Conservation (phyloP, 1,140 invertebrate species). For the Leptestheria dahalacensis region DNA sequence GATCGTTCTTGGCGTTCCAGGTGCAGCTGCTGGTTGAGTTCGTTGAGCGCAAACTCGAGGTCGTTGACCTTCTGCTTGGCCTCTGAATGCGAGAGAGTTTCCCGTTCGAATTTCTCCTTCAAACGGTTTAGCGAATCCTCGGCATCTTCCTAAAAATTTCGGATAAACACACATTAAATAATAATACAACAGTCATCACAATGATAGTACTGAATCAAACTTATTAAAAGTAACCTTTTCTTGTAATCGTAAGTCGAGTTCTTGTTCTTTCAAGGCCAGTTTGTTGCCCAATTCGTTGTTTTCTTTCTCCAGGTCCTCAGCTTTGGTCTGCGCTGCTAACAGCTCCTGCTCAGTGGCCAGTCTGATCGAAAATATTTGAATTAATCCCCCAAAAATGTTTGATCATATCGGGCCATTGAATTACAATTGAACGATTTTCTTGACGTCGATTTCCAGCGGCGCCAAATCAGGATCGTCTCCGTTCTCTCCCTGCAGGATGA, state of each 20-base stretch:
- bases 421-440: conserved; percentile 69
- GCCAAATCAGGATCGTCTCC: conserved; percentile 65
- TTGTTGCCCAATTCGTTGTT: conserved; percentile 71
- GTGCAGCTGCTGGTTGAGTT: conserved; percentile 51
- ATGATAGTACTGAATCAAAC: neutral
- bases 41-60: conserved; percentile 52
- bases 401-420: conserved; percentile 21
- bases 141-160: conserved; percentile 54
- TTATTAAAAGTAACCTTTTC: conserved; percentile 46
- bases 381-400: neutral
- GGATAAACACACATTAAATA: neutral
- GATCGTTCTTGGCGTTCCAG: conserved; percentile 65
- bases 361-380: neutral
- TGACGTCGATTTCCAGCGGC: conserved; percentile 77
- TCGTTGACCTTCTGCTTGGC: conserved; percentile 61
- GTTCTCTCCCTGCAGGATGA: conserved; percentile 66
- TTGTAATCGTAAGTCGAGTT: conserved; percentile 70
- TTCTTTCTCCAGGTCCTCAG: conserved; percentile 74
- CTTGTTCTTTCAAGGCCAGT: conserved; percentile 82
- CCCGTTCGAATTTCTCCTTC: conserved; percentile 77
- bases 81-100: conserved; percentile 71
- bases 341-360: conserved; percentile 88
- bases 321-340: conserved; percentile 65
- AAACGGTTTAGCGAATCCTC: conserved; percentile 65
- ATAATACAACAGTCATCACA: neutral